Conservation (phyloP, 2,113 vertebrate species). For the Galbula dea region DNA sequence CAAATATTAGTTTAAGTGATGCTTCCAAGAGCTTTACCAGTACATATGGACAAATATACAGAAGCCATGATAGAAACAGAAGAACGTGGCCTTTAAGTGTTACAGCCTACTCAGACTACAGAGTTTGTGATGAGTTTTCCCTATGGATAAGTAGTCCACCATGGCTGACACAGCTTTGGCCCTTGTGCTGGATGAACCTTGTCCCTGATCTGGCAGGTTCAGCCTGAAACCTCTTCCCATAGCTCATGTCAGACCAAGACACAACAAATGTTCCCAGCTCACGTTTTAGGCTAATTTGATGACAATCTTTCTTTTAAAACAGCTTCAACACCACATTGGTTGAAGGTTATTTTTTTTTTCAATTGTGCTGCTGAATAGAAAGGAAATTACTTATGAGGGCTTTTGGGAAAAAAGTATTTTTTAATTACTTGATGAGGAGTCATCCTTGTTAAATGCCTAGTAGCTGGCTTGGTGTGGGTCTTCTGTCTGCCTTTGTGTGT, state of each 20-base stretch:
- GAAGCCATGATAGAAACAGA: neutral
- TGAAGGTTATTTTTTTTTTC: conserved; percentile 39
- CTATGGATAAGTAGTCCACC: neutral
- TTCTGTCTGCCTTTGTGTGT: conserved; percentile 64
- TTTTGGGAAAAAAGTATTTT: neutral
- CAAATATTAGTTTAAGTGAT: neutral
- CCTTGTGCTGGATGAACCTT: neutral
- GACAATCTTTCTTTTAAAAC: neutral
- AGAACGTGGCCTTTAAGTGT: neutral
- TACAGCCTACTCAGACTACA: neutral
- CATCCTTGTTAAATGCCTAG: conserved; percentile 48
- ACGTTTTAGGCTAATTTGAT: neutral
- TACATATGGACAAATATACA: neutral
- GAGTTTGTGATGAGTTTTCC: neutral
- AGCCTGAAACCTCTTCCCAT: neutral
- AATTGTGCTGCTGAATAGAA: neutral
- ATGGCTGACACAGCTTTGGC: neutral
- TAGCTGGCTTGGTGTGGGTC: neutral
- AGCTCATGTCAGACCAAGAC: neutral
- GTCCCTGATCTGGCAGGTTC: neutral
- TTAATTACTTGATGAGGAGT: conserved; percentile 38
- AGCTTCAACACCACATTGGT: neutral
- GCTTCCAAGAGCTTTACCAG: neutral
- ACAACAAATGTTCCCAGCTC: neutral
- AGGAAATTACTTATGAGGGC: neutral